Percentiles rank a stretch among this genome's conserved stretches.
Conservation (phyloP, 2,888 invertebrate genomes). For the Tuberolachnus salignus region DNA sequence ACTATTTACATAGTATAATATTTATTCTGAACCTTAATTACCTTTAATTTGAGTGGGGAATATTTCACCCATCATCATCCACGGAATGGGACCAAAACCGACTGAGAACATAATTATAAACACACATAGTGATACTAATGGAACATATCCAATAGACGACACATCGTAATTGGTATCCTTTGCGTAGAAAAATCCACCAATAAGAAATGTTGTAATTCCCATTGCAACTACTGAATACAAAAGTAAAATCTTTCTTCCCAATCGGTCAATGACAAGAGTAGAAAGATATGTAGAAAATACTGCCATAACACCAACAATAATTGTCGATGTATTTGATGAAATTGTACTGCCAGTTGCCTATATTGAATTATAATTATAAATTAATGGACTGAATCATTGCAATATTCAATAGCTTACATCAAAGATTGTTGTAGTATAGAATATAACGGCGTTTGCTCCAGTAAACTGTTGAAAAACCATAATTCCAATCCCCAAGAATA, state of each 20-base stretch:
- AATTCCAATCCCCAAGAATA: constrained; percentile 75
- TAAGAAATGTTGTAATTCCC: constrained; percentile 67
- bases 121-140: constrained; percentile 74
- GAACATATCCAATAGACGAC: constrained; percentile 73
- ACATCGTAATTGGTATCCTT: constrained; percentile 63
- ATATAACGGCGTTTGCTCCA: constrained; percentile 83
- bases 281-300: constrained; percentile 77
- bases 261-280: constrained; percentile 77
- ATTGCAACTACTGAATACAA: constrained; percentile 75
- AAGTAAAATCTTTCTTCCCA: constrained; percentile 79
- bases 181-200: constrained; percentile 74
- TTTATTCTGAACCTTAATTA: background rate
- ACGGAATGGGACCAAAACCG: constrained; percentile 87
- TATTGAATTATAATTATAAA: constrained; percentile 11
- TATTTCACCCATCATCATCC: constrained; percentile 84
- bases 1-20: background rate
- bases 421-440: constrained; percentile 80
- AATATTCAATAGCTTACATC: constrained; percentile 59
- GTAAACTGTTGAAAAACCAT: constrained; percentile 91
- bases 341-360: constrained; percentile 69
- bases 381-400: background rate
- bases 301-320: constrained; percentile 84
- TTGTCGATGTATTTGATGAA: constrained; percentile 70
- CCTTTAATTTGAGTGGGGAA: constrained; percentile 78
- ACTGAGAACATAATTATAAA: constrained; percentile 81